Conservation (phyloP, 2,797 vertebrate genomes). For the Sarcophilus harrisii region DNA sequence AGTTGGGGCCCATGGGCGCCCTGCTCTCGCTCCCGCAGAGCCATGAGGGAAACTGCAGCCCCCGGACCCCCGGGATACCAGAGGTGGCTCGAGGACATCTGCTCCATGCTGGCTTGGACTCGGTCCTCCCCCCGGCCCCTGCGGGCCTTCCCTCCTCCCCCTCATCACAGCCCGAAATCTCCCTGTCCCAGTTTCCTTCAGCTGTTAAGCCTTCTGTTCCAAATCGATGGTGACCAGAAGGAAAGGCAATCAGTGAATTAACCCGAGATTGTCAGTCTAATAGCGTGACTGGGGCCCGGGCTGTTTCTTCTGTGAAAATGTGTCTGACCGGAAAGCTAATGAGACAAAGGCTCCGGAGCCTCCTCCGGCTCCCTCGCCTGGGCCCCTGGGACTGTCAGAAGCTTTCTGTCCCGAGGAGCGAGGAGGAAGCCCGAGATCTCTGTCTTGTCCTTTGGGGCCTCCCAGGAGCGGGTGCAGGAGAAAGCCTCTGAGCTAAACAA, state of each 20-base stretch:
- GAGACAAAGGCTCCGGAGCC: conserved; percentile 40
- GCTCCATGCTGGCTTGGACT: neutral
- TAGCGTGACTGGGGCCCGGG: conserved; percentile 33
- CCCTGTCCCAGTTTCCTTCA: conserved; percentile 38
- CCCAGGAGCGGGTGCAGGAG: neutral
- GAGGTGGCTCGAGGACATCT: neutral
- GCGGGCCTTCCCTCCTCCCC: conserved; percentile 16
- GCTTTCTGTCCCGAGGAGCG: neutral
- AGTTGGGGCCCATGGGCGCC: neutral
- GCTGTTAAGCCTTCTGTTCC: conserved; percentile 42
- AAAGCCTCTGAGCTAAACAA: neutral
- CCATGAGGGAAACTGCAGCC: neutral
- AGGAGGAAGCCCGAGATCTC: neutral
- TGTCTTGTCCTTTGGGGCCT: neutral
- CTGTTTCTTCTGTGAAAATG: conserved; percentile 47
- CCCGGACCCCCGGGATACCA: neutral
- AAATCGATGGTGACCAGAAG: conserved; percentile 26
- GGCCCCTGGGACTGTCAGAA: neutral
- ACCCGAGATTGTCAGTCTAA: conserved; percentile 64
- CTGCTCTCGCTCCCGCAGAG: neutral
- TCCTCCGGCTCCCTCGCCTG: neutral
- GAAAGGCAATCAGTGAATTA: conserved; percentile 61
- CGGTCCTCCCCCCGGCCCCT: neutral
- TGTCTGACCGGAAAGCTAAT: conserved; percentile 42
- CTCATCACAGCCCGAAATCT: conserved; percentile 29